Conservation (phyloP, 2,113 vertebrate species). For the Xiphophorus hellerii region DNA sequence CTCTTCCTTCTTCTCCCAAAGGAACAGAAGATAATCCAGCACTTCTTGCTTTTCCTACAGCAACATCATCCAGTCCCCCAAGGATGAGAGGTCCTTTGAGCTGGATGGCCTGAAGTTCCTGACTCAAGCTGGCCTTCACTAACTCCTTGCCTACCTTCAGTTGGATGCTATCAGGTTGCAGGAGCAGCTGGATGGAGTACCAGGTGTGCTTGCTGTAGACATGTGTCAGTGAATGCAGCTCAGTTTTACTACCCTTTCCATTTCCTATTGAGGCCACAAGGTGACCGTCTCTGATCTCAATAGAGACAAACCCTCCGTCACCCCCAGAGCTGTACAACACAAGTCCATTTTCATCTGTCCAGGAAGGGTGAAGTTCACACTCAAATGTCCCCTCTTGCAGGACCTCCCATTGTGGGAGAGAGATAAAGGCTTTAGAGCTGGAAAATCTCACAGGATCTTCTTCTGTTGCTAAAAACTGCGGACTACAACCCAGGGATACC, state of each 20-base stretch:
- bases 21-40: constrained; percentile 72
- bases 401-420: constrained; percentile 81
- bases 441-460: constrained; percentile 87
- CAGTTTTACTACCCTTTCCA: constrained; percentile 62
- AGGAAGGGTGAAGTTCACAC: constrained; percentile 79
- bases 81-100: constrained; percentile 82
- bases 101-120: constrained; percentile 65
- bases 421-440: constrained; percentile 86
- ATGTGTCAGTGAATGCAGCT: constrained; percentile 73
- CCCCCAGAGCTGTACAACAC: constrained; percentile 84
- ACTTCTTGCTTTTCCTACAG: constrained; percentile 63
- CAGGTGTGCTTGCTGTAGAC: constrained; percentile 80
- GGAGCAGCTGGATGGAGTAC: constrained; percentile 81
- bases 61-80: constrained; percentile 80
- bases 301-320: constrained; percentile 80
- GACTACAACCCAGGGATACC: constrained; percentile 86
- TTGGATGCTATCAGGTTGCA: constrained; percentile 77
- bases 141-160: constrained; percentile 81
- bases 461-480: constrained; percentile 87
- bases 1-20: constrained; percentile 48
- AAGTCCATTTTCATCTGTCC: constrained; percentile 75
- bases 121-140: constrained; percentile 69
- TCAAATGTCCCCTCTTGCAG: constrained; percentile 76
- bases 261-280: constrained; percentile 79
- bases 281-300: constrained; percentile 83